Percentiles rank a stretch among this genome's conserved stretches.
These are phyloP conservation scores for Scaptomyza cyrtandrae DNA, from an alignment of 2,888 invertebrate genomes.

Conservation along the genomic window DNA sequence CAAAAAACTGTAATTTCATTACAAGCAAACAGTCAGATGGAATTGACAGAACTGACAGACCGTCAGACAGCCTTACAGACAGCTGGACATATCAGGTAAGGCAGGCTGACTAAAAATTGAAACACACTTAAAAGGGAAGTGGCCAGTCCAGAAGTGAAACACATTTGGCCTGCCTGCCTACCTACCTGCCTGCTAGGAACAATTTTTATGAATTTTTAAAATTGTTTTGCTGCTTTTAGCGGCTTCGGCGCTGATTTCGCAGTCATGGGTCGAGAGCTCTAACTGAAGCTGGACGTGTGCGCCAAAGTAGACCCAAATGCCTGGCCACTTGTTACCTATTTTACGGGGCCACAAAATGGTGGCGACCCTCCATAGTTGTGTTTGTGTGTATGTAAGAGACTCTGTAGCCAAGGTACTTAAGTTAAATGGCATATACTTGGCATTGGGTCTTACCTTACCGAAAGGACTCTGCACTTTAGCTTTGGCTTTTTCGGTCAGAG, in stretches of 20 bases:
- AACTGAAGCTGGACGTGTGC: constrained; percentile 41
- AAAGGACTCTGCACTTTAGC: constrained; percentile 31
- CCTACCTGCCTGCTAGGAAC: constrained; percentile 23
- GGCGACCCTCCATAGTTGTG: constrained; percentile 8
- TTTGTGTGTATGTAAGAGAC: constrained; percentile 7
- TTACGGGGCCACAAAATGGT: constrained; percentile 68
- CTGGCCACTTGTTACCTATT: constrained; percentile 78
- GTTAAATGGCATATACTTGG: constrained; percentile 77
- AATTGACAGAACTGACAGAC: constrained; percentile 12
- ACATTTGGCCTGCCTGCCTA: constrained; percentile 19
- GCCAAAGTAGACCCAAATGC: constrained; percentile 61
- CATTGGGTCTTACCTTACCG: constrained; percentile 27
- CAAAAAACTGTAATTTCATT: constrained; percentile 82
- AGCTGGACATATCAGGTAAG: constrained; percentile 36
- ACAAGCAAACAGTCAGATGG: constrained; percentile 51
- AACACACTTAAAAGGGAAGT: constrained; percentile 76
- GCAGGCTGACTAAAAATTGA: constrained; percentile 53
- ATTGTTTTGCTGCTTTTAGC: constrained; percentile 71
- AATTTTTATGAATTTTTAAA: constrained; percentile 81
- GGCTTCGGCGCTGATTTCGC: constrained; percentile 72
- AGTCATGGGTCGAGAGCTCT: constrained; percentile 64
- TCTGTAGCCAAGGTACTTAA: constrained; percentile 69
- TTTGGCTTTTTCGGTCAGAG: constrained; percentile 46
- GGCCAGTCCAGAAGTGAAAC: constrained; percentile 37
- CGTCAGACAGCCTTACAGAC: constrained; percentile 15